Evolutionary conservation across 2,113 vertebrate genomes (phyloP), one percentile per base, ranked within the genome.

Genomic region (Tiliqua scincoides): DNA sequence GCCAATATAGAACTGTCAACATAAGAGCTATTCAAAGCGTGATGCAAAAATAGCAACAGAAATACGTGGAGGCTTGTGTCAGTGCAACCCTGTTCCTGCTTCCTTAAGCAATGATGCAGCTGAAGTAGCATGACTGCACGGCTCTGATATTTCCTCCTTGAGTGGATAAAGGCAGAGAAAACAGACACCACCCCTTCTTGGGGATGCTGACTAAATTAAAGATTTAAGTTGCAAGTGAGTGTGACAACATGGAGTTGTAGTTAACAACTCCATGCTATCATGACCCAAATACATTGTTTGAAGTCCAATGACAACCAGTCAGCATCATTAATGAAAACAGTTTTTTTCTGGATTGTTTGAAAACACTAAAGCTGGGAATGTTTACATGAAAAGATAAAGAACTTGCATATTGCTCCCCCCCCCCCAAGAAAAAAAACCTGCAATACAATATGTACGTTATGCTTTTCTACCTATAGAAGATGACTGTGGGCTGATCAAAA

Each of bases 401-500:
- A 0, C 0, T 52, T 72, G 63, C n/a, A 14, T 14, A 40, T 12
- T 76, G 40, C 59, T n/a, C n/a, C n/a, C n/a, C n/a, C n/a, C n/a
- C n/a, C n/a, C 12, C 61, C n/a, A 72, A 77, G 0, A 0, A 30
- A 79, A 88, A 79, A 48, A 48, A 48, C 43, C 43, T 48, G 43
- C 3, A 68, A 25, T 54, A 54, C 12, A 0, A 0, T 1, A 52
- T 23, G 25, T 23, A 90, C 21, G 88, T 48, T 63, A 77, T 88
- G 74, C 0, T 57, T 59, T 1, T 88, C 14, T 96, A 99, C 99
- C 99, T 97, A 99, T 99, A 82, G 99, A 99, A 78, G 99, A 99
- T 52, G 98, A 99, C 96, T 99, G 99, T 10, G 99, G 99, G 94
- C 99, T 99, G 94, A 99, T 99, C 80, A 99, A 97, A 82, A 99